Evolutionary conservation across 2,888 invertebrate species (phyloP), one percentile per base, ranked within the genome.

Genomic region (Serripes groenlandicus): DNA sequence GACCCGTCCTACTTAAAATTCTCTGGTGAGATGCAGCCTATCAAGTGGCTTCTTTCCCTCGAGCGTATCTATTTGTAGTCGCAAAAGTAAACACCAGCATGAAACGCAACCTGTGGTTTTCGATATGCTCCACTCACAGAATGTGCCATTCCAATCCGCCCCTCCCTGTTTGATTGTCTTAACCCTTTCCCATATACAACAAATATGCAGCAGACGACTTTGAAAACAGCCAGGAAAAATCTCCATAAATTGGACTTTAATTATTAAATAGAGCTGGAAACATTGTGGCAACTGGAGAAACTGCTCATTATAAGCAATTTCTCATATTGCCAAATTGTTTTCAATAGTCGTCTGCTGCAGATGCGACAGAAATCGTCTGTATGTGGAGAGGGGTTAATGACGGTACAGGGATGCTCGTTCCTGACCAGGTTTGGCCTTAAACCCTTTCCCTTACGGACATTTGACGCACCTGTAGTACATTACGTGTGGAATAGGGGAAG

Each of bases 51-150:
- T 28, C 11, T 60, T 26, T 32, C 15, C n/a, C 30, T 34, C 34
- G 34, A 28, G 11, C 34, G 15, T 62, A 62, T 62, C 62, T 34
- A 32, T 32, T 62, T 62, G 62, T 62, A 34, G 32, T 32, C n/a
- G 62, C 30, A 62, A 49, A 62, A 34, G 62, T 62, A 62, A 62
- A 62, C 32, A 62, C n/a, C n/a, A n/a, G 5, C 62, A 35, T 34
- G 62, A 62, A 34, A 62, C 34, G 18, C 21, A 34, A 62, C n/a
- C 15, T 21, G 34, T n/a, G n/a, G n/a, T n/a, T n/a, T n/a, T n/a
- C n/a, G 62, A 62, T 34, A 62, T 34, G 62, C 34, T 1, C 34
- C 62, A 34, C 11, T 32, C 21, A n/a, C 30, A 62, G 62, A 62
- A 62, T 62, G 62, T 32, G 11, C 34, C 34, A 34, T 62, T 62